Base-by-base conservation (phyloP, 2,888 invertebrate species). In the Eulithis prunata region DNA sequence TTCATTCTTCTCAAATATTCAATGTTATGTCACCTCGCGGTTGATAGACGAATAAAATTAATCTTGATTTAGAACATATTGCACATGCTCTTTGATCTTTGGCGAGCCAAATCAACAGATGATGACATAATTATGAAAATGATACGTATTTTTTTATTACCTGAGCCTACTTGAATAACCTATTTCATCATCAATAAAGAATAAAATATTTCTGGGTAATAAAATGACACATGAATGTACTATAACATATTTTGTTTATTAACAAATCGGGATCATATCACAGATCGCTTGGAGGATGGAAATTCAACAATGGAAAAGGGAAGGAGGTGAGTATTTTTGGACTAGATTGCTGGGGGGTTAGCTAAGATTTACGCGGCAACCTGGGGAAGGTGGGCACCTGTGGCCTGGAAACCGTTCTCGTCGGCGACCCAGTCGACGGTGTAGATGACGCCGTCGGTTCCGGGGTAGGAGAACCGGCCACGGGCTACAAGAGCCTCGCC, bases 381-480 rank as follows among this genome's bases (percentile, higher is more conserved):
- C 41, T 41, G 41, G 79, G 90, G 90, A 47, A 91, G 62, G 66
- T 91, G 90, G 55, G 79, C 79, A n/a, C 84, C 90, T 12, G 62
- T 46, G 79, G 94, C 87, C 72, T 90, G 89, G 93, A 94, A 95
- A 12, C 95, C 95, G 74, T 87, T 77, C 80, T 93, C 88, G 81
- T 94, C 82, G 51, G 95, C 94, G 67, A 87, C 71, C 90, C 94
- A 95, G 63, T 73, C 80, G 54, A 94, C 84, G 43, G 76, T 73
- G 89, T 94, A 94, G 61, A 77, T 41, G 28, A 88, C 78, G 49
- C 94, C 94, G 64, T 94, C 94, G 36, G 80, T 77, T 12, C 91
- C 94, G 69, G 66, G 14, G 88, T 89, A 91, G 3, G 84, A 75
- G 88, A 10, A 92, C 57, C 74, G 70, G 41, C 91, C 92, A 14